These are phyloP conservation scores for Diplolepis rosae DNA, from an alignment of 2,888 invertebrate species.

Conservation along the genomic window DNA sequence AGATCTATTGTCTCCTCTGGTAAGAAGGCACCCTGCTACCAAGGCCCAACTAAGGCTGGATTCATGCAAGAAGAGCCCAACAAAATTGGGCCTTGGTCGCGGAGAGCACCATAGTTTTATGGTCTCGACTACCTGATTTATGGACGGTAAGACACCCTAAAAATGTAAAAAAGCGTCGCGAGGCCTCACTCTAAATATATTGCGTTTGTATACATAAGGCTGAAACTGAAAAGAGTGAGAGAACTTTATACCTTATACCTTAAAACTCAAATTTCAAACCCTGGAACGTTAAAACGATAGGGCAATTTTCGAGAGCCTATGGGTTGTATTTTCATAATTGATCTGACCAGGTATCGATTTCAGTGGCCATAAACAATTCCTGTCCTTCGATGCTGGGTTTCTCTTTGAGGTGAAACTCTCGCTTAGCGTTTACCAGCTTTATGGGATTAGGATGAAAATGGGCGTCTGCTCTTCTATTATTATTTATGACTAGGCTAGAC, in stretches of 20 bases:
- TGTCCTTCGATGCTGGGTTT: constrained; percentile 54
- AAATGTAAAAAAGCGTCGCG: constrained; percentile 61
- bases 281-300: background rate
- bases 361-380: constrained; percentile 68
- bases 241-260: background rate
- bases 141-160: constrained; percentile 62
- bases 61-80: constrained; percentile 44
- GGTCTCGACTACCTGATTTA: constrained; percentile 65
- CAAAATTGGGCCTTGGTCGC: constrained; percentile 51
- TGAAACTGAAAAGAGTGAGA: background rate
- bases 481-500: constrained; percentile 29
- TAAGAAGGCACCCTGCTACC: constrained; percentile 44
- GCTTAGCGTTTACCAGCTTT: constrained; percentile 36
- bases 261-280: background rate
- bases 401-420: constrained; percentile 53
- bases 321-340: constrained; percentile 64
- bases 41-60: constrained; percentile 35
- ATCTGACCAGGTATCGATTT: constrained; percentile 67
- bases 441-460: constrained; percentile 53
- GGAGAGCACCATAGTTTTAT: constrained; percentile 60
- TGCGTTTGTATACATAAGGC: background rate
- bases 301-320: background rate
- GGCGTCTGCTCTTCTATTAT: constrained; percentile 46
- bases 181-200: constrained; percentile 26
- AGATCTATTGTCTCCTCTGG: constrained; percentile 54